Evolutionary conservation across 2,888 invertebrate species (phyloP).

Genomic region (Clunio marinus): DNA sequence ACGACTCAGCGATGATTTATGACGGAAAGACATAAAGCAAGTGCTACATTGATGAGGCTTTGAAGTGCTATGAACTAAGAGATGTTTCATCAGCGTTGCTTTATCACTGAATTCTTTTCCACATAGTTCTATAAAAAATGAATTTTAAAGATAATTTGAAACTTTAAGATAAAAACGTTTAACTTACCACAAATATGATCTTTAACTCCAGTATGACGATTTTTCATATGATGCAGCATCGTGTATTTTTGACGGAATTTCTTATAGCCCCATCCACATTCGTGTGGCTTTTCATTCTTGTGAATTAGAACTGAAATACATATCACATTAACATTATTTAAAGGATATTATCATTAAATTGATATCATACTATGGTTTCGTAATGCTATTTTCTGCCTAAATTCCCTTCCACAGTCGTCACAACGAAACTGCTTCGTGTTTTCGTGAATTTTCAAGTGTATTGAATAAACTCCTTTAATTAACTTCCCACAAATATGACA

Average conservation of each 20-base stretch:
- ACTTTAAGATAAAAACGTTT: neutral
- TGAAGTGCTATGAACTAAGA: conserved; percentile 10
- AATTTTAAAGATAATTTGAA: neutral
- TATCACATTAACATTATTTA: neutral
- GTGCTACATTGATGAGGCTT: conserved; percentile 31
- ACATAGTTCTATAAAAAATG: conserved; percentile 16
- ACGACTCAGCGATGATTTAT: conserved; percentile 19
- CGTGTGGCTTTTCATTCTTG: conserved; percentile 24
- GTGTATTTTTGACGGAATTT: conserved; percentile 26
- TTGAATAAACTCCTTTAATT: conserved; percentile 31
- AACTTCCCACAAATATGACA: conserved; percentile 34
- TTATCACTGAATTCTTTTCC: conserved; percentile 27
- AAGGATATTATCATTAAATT: neutral
- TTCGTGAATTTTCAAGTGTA: conserved; percentile 26
- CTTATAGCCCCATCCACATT: conserved; percentile 9
- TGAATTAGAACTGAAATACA: conserved; percentile 12
- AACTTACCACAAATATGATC: conserved; percentile 28
- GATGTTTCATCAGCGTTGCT: conserved; percentile 20
- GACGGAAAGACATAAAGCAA: conserved; percentile 33
- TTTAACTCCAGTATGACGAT: conserved; percentile 24
- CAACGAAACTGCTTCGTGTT: conserved; percentile 8
- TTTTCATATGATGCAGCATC: conserved; percentile 10
- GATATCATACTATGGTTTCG: neutral
- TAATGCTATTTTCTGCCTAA: conserved; percentile 27
- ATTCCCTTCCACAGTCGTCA: conserved; percentile 24